Conservation (phyloP, 2,888 invertebrate species). For the Callinectes sapidus region DNA sequence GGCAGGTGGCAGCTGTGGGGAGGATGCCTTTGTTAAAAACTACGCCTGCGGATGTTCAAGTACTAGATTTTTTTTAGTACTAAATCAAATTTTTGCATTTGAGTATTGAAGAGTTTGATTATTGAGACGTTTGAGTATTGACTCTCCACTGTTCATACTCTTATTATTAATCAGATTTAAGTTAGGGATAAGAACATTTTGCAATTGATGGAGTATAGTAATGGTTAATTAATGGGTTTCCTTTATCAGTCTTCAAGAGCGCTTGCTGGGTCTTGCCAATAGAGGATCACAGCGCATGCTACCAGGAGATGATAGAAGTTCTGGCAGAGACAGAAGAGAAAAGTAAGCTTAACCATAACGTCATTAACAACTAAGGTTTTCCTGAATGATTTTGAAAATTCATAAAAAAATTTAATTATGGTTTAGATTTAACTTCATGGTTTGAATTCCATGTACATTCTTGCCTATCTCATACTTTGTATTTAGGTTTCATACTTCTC, state of each 20-base stretch:
- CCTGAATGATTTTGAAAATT: neutral
- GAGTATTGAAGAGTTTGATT: too few species aligned
- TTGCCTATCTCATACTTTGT: neutral
- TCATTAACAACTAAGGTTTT: neutral
- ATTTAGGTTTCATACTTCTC: neutral
- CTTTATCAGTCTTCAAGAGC: conserved; percentile 61
- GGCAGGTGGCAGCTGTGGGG: too few species aligned
- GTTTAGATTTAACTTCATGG: neutral
- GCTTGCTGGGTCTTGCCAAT: conserved; percentile 66
- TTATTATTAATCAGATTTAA: neutral
- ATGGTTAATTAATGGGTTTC: neutral
- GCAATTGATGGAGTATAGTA: neutral
- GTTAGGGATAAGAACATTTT: neutral
- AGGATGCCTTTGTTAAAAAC: too few species aligned
- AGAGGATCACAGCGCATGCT: conserved; percentile 40
- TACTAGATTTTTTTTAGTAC: too few species aligned
- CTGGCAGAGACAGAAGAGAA: conserved; percentile 46
- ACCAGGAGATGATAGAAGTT: conserved; percentile 51
- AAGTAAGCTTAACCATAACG: conserved; percentile 27
- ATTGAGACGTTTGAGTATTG: too few species aligned
- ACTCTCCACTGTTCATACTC: too few species aligned
- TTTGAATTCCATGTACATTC: conserved; percentile 23
- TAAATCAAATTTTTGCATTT: too few species aligned
- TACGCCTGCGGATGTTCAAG: too few species aligned
- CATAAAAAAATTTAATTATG: neutral